Percentiles rank a stretch among this genome's conserved stretches.
Conservation (phyloP, 2,888 invertebrate species). For the Ornithoptera alexandrae region DNA sequence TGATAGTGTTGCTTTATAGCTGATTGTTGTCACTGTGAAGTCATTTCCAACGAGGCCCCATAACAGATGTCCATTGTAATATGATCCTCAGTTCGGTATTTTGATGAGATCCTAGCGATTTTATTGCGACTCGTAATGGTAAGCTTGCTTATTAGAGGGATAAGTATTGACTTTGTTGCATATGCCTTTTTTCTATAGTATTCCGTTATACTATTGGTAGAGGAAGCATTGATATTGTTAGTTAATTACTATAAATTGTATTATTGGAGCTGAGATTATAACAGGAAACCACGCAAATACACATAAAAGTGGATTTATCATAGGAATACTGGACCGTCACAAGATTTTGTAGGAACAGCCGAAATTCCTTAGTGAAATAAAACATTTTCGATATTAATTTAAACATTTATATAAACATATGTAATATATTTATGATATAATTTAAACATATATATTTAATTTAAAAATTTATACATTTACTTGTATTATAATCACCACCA, state of each 20-base stretch:
- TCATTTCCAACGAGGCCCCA: conserved; percentile 54
- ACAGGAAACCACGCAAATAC: neutral
- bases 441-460: no score
- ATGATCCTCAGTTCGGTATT: conserved; percentile 66
- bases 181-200: conserved; percentile 8
- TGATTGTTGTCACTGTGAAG: conserved; percentile 32
- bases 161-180: conserved; percentile 32
- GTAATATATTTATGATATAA: no score
- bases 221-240: conserved; percentile 20
- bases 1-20: conserved; percentile 4
- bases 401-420: no score
- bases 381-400: neutral
- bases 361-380: neutral
- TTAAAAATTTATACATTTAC: no score
- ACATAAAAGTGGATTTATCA: neutral
- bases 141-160: conserved; percentile 44
- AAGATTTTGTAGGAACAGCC: neutral
- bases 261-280: conserved; percentile 7
- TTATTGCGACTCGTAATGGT: conserved; percentile 50
- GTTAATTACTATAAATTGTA: conserved; percentile 19
- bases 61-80: conserved; percentile 55
- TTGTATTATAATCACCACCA: no score
- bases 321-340: neutral
- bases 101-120: conserved; percentile 59
- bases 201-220: conserved; percentile 14